Base-by-base conservation (phyloP, 2,888 invertebrate species). In the Dryomyza anilis region DNA sequence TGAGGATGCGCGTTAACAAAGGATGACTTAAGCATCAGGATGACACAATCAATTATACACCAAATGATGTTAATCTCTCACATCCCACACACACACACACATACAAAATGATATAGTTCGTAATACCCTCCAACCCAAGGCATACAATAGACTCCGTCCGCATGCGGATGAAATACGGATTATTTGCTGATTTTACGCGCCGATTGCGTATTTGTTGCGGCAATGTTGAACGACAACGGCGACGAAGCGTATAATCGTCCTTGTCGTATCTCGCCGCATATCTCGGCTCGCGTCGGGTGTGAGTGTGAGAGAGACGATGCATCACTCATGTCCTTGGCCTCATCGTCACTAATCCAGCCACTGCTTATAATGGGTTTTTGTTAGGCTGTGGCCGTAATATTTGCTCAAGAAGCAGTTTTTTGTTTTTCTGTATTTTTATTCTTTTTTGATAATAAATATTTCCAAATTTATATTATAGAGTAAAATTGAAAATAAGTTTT, bases 11-110 rank as follows among this genome's bases (percentile, higher is more conserved):
- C 52, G 30, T 36, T 39, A 39, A 61, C 60, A 61, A 61, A 61
- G 61, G 25, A 25, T 60, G 59, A 60, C 48, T 60, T 60, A 48
- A 60, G 48, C 59, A 61, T 43, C 61, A 58, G 60, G 61, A 65
- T 76, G 76, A 77, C 75, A 75, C 71, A 73, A 75, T 70, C 78
- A 78, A 77, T 77, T 78, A 77, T 73, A 73, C 72, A 70, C 48
- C 68, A 63, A 65, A 67, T 63, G 65, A 56, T 65, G 58, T 55
- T 68, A 69, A 69, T 68, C 69, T 63, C 63, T 50, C 48, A 52
- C 62, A 46, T 52, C 59, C 59, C 36, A 59, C 30, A 43, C 36
- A 46, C 55, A 21, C 27, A 65, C 53, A 21, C 23, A 14, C 60
- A 36, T 19, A 14, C 19, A 14, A 3, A 45, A 29, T 29, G 19